Evolutionary conservation across 2,888 invertebrate genomes (phyloP), one percentile per base, ranked within the genome.

Genomic region (Leucophenga montana): DNA sequence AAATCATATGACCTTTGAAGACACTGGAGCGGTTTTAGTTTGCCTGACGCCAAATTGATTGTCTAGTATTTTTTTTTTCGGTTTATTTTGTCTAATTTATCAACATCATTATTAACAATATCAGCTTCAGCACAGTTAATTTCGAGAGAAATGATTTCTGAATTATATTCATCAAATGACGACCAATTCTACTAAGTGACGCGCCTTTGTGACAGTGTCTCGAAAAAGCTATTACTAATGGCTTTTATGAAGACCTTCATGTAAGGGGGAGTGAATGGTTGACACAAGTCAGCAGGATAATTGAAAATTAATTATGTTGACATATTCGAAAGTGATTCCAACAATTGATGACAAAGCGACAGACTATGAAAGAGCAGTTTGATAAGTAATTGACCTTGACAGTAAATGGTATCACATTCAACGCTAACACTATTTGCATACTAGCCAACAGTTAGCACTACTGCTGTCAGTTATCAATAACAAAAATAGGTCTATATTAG

Each of bases 281-380:
- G 70, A 59, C 46, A 66, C 68, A 81, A 77, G 80, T 74, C 78
- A 74, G 77, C 69, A 71, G 78, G 77, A 74, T 82, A 82, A 82
- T 82, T 82, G 81, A 83, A 82, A 82, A 83, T 82, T 82, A 82
- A 82, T 83, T 83, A 81, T 83, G 84, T 82, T 82, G 83, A 83
- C 82, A 76, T 83, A 82, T 81, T 83, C 76, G 73, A 78, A 82
- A 80, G 78, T 82, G 78, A 83, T 81, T 81, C 18, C 13, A 56
- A 4, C 22, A 56, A 56, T 27, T 56, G 20, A 56, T 13, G 22
- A 22, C 56, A 27, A 22, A 14, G 9, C 39, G 11, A 11, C 11
- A 11, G 9, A 39, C 39, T 39, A 39, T 8, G 11, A 3, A 8
- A 39, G 11, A 39, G 39, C 1, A 39, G 11, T 3, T 39, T 39